These are phyloP conservation scores for Argyresthia goedartella DNA, from an alignment of 2,888 invertebrate genomes.

Conservation along the genomic window DNA sequence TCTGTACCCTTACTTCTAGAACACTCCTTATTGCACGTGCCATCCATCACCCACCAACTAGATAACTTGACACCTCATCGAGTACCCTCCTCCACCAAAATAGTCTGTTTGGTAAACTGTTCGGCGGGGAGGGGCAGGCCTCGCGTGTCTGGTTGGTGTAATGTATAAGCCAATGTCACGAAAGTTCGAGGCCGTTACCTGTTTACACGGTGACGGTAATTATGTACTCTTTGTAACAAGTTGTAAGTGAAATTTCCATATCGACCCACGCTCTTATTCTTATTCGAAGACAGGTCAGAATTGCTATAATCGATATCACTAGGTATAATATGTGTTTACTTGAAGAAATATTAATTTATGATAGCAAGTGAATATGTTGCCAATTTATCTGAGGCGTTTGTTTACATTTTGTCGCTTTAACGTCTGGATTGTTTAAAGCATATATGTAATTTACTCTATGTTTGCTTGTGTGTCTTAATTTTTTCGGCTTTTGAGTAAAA, in stretches of 20 bases:
- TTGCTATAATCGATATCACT: too few relatives aligned
- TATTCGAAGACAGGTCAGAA: too few relatives aligned
- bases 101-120: slow-evolving; percentile 12
- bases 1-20: too few relatives aligned
- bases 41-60: neutral
- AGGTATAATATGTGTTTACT: too few relatives aligned
- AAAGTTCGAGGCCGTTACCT: slow-evolving; percentile 44
- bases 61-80: neutral
- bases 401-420: slow-evolving; percentile 15
- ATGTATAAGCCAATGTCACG: slow-evolving; percentile 27
- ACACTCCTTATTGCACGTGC: too few relatives aligned
- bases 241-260: neutral
- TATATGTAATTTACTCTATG: too few relatives aligned
- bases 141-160: slow-evolving; percentile 24
- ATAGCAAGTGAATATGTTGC: too few relatives aligned
- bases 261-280: too few relatives aligned
- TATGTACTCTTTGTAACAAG: slow-evolving; percentile 16
- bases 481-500: too few relatives aligned
- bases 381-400: neutral
- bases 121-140: slow-evolving; percentile 20
- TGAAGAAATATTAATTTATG: too few relatives aligned
- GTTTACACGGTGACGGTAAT: slow-evolving; percentile 38
- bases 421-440: neutral
- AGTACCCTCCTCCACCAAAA: neutral
- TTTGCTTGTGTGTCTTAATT: too few relatives aligned